Conservation (phyloP, 1,140 invertebrate species). For the Drosophila quadrilineata region DNA sequence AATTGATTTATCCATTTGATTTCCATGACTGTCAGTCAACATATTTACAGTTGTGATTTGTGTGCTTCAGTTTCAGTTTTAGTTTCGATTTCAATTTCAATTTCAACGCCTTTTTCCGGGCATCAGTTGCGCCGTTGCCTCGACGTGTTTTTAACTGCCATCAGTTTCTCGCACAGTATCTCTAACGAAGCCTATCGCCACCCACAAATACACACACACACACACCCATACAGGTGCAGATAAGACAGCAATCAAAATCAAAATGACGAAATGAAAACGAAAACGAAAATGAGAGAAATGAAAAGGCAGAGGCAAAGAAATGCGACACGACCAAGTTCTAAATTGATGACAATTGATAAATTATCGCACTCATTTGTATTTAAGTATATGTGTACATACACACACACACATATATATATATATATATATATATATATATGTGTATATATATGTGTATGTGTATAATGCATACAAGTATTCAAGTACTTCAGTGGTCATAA, state of each 20-base stretch:
- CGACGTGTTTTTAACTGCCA: slow-evolving; percentile 58
- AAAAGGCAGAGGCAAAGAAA: too few species aligned
- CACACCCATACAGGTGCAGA: not conserved
- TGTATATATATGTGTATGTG: slow-evolving; percentile 20
- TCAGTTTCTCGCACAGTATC: slow-evolving; percentile 21
- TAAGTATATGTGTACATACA: slow-evolving; percentile 1
- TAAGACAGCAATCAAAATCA: slow-evolving; percentile 40
- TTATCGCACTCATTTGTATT: slow-evolving; percentile 49
- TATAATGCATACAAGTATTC: too few species aligned
- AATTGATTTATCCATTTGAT: slow-evolving; percentile 67
- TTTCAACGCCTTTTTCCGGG: too few species aligned
- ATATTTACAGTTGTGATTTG: too few species aligned
- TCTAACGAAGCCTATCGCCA: slow-evolving; percentile 40
- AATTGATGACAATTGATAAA: slow-evolving; percentile 80
- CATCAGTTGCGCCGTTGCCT: slow-evolving; percentile 30
- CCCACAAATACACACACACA: not conserved
- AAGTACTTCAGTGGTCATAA: too few species aligned
- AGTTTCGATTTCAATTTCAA: slow-evolving; percentile 6
- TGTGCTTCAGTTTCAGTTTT: too few species aligned
- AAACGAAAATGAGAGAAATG: slow-evolving; percentile 26
- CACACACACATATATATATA: too few species aligned
- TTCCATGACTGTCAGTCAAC: slow-evolving; percentile 46
- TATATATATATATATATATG: too few species aligned
- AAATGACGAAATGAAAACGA: slow-evolving; percentile 23
- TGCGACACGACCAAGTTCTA: slow-evolving; percentile 54